Base-by-base conservation (phyloP, 92 coral and sea anemone genomes). In the Bergia sp. region DNA sequence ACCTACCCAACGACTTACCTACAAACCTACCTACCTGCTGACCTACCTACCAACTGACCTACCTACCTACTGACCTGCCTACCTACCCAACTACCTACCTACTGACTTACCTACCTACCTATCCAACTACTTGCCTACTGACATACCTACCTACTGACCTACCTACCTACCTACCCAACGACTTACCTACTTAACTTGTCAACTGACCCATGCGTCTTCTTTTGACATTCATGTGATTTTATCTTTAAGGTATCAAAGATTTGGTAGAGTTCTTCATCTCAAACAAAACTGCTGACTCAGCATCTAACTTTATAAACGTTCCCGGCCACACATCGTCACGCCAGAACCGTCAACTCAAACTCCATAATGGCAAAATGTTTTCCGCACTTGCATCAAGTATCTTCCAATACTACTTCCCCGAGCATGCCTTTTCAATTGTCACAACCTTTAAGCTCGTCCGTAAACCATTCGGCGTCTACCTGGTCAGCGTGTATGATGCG, bases 391-490 rank as follows among this genome's bases (percentile, higher is more conserved):
- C 90, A 6, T 90, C 98, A 4, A 73, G 88, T 79, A 92, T 95
- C 36, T 95, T 95, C 61, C 92, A 93, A 16, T 86, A 49, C 41
- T 91, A 91, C 86, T 94, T 83, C 80, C 95, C 95, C 18, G 95
- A 96, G 3, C 95, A 92, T 11, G 84, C 93, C 38, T 94, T 94
- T 66, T 94, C 98, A 21, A 89, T 95, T 39, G 47, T 91, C 15
- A 47, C 91, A 42, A 94, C 93, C 37, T 95, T 95, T 73, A 92
- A 93, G 66, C 91, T 89, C 67, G 76, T 84, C 39, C 90, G 89
- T 66, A 79, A 84, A 40, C 86, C 86, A 37, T 76, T 93, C 40
- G 93, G 95, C 42, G 89, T 95, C 1, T 95, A 92, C 82, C 88
- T 95, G 3, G 84, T 95, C 20, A 94, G 95, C 1, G 83, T 95